Evolutionary conservation across 1,140 invertebrate species (phyloP).

Genomic region (Gonioctena quinquepunctata): DNA sequence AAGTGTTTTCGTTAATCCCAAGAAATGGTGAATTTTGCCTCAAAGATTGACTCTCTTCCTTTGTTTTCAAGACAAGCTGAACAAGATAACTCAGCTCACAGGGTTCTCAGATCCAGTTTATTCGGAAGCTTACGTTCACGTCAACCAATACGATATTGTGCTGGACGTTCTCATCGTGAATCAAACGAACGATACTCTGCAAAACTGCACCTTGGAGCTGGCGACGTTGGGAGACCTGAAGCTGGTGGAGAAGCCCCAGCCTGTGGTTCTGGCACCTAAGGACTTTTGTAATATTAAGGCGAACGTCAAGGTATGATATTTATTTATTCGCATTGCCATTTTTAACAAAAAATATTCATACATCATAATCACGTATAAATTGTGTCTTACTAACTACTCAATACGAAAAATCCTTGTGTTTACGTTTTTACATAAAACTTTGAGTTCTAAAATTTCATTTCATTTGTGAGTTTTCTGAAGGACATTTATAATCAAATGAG

Average conservation of each 20-base stretch:
- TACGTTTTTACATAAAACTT: too few relatives aligned
- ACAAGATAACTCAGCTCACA: conserved; percentile 97
- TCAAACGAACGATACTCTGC: conserved; percentile 95
- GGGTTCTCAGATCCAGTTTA: conserved; percentile 99
- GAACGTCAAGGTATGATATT: conserved; percentile 87
- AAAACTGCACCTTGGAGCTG: conserved; percentile 97
- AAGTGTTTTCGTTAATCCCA: too few relatives aligned
- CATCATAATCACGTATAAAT: too few relatives aligned
- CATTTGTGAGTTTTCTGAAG: too few relatives aligned
- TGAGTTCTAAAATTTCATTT: too few relatives aligned
- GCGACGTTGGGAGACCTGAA: conserved; percentile 98
- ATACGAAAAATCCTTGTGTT: too few relatives aligned
- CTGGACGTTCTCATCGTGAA: conserved; percentile 98
- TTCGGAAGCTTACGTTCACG: conserved; percentile 97
- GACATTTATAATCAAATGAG: too few relatives aligned
- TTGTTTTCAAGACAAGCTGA: conserved; percentile 60
- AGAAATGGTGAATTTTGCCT: too few relatives aligned
- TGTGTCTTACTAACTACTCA: too few relatives aligned
- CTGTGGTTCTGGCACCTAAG: conserved; percentile 91
- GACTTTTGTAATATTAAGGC: conserved; percentile 99
- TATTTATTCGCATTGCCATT: too few relatives aligned
- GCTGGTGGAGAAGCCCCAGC: conserved; percentile 95
- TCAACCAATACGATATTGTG: conserved; percentile 98
- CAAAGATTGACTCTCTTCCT: too few relatives aligned
- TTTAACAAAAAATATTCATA: too few relatives aligned